Evolutionary conservation across 2,113 vertebrate species (phyloP).

Genomic region (Misgurnus mizolepis): DNA sequence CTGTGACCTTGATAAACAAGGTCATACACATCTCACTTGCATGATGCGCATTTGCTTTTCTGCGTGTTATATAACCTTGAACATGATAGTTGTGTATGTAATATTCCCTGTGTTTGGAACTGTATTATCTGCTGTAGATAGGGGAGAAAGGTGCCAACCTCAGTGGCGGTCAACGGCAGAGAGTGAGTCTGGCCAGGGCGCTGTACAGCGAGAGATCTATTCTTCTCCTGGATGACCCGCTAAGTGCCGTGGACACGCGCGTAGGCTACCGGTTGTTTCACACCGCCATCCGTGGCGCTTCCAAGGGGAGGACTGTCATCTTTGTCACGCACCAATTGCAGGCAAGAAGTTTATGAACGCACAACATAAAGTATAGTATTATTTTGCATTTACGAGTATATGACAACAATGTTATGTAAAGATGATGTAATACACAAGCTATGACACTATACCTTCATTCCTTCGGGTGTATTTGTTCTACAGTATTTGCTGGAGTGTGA

Average conservation of each 20-base stretch:
- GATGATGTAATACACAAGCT: not conserved
- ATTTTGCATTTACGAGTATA: no score
- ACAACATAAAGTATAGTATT: no score
- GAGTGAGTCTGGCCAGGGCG: slow-evolving; percentile 79
- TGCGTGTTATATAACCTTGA: not conserved
- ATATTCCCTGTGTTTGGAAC: not conserved
- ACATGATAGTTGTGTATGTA: not conserved
- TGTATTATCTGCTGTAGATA: slow-evolving; percentile 65
- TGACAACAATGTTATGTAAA: no score
- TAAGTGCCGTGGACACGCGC: slow-evolving; percentile 79
- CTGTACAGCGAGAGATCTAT: slow-evolving; percentile 78
- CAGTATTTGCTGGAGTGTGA: slow-evolving; percentile 80
- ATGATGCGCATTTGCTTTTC: not conserved
- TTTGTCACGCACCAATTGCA: slow-evolving; percentile 83
- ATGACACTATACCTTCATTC: not conserved
- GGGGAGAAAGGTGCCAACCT: slow-evolving; percentile 80
- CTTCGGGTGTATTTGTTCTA: slow-evolving; percentile 27
- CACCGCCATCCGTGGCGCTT: slow-evolving; percentile 68
- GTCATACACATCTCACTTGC: not conserved
- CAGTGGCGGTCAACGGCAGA: slow-evolving; percentile 81
- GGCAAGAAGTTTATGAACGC: slow-evolving; percentile 53
- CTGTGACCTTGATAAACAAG: not conserved
- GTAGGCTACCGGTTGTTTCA: slow-evolving; percentile 77
- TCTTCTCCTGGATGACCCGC: slow-evolving; percentile 80
- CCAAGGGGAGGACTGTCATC: slow-evolving; percentile 73